phyloP scores from a whole-genome alignment of 2,797 vertebrate species.

The Odontamblyopus rebecca region DNA sequence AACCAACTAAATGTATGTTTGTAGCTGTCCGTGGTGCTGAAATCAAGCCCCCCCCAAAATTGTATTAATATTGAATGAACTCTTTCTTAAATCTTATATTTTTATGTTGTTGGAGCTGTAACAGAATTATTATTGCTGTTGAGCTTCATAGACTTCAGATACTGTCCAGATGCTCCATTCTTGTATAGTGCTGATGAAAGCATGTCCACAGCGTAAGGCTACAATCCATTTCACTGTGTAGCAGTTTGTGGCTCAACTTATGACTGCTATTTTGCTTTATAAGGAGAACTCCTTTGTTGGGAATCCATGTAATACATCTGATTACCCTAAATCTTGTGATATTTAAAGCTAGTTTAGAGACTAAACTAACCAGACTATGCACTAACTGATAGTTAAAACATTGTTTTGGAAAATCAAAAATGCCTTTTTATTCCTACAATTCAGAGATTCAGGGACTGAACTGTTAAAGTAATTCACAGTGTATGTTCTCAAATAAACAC shows the following conservation, averaged over 20 bases:
- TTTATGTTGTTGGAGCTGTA: background rate
- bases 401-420: background rate
- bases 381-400: background rate
- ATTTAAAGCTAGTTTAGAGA: too few relatives aligned
- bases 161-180: background rate
- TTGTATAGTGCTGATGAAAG: slow-evolving; percentile 7
- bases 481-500: background rate
- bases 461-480: background rate
- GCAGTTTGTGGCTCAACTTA: background rate
- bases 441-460: background rate
- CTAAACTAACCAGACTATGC: too few relatives aligned
- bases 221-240: slow-evolving; percentile 6
- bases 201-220: background rate
- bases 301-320: background rate
- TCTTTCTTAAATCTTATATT: background rate
- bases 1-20: background rate
- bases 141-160: background rate
- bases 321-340: background rate
- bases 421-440: background rate
- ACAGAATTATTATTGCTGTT: background rate
- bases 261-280: background rate
- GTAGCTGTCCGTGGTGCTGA: slow-evolving; percentile 10
- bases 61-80: background rate
- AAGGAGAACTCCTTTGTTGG: background rate
- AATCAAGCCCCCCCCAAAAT: background rate